Evolutionary conservation across 2,888 invertebrate species (phyloP).

Genomic region (Heliconius hortense): DNA sequence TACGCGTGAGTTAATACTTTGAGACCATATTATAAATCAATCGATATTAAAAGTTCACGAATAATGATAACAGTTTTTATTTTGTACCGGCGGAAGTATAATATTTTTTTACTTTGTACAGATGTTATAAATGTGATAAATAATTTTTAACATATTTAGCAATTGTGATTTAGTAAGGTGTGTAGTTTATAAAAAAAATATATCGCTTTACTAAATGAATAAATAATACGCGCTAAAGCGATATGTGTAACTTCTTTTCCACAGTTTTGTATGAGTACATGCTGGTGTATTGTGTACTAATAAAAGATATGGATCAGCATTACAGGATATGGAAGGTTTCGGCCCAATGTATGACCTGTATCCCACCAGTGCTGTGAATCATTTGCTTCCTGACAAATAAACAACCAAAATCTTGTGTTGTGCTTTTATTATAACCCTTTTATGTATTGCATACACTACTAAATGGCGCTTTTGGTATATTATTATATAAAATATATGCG

Average conservation of each 20-base stretch:
- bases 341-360: slow-evolving; percentile 78
- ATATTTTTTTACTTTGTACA: slow-evolving; percentile 82
- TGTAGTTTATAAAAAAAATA: slow-evolving; percentile 71
- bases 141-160: slow-evolving; percentile 79
- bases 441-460: background rate
- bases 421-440: slow-evolving; percentile 42
- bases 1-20: slow-evolving; percentile 24
- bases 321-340: slow-evolving; percentile 72
- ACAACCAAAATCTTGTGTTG: slow-evolving; percentile 74
- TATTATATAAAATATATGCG: no score
- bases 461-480: no score
- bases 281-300: slow-evolving; percentile 72
- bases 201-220: slow-evolving; percentile 73
- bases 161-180: slow-evolving; percentile 80
- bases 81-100: slow-evolving; percentile 73
- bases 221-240: slow-evolving; percentile 65
- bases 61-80: slow-evolving; percentile 61
- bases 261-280: slow-evolving; percentile 78
- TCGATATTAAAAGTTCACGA: slow-evolving; percentile 12
- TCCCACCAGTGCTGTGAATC: slow-evolving; percentile 82
- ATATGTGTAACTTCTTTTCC: slow-evolving; percentile 66
- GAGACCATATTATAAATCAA: slow-evolving; percentile 4
- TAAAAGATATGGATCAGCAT: slow-evolving; percentile 57
- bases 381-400: slow-evolving; percentile 82
- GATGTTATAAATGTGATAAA: slow-evolving; percentile 80